A percentile compares a stretch with the other conserved stretches of the same genome.
phyloP scores from a whole-genome alignment of 2,888 invertebrate species.

The Conchocele bisecta region DNA sequence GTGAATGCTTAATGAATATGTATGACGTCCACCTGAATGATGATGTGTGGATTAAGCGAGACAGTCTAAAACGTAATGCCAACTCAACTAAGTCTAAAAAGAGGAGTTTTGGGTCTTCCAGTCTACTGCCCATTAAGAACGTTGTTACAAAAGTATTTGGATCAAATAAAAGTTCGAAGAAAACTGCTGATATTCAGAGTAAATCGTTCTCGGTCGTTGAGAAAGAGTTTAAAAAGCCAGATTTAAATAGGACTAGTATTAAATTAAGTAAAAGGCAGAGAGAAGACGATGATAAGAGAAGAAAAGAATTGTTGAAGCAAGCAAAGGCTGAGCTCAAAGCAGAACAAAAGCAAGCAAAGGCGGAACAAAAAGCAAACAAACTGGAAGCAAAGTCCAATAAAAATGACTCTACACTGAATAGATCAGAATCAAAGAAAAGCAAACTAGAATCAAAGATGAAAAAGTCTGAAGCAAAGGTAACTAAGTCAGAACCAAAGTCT shows the following conservation, averaged over 20 bases:
- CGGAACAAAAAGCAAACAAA: constrained; percentile 41
- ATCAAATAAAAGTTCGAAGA: constrained; percentile 21
- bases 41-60: constrained; percentile 56
- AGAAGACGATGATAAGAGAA: constrained; percentile 32
- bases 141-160: constrained; percentile 56
- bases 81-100: constrained; percentile 40
- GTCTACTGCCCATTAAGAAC: constrained; percentile 46
- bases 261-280: constrained; percentile 28
- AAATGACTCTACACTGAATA: constrained; percentile 21
- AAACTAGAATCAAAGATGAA: constrained; percentile 11
- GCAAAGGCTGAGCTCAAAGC: constrained; percentile 38
- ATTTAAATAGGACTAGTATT: constrained; percentile 1
- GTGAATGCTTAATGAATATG: constrained; percentile 3
- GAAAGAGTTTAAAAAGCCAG: constrained; percentile 11
- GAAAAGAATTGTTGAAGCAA: constrained; percentile 33
- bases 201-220: constrained; percentile 34
- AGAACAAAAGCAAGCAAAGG: constrained; percentile 32
- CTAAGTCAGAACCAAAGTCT: neutral
- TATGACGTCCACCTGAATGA: constrained; percentile 9
- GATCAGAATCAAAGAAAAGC: constrained; percentile 31
- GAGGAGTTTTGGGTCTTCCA: constrained; percentile 52
- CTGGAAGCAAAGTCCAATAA: constrained; percentile 51
- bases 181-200: constrained; percentile 43
- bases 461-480: neutral
- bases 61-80: neutral